These are phyloP conservation scores for Cinara cedri DNA, from an alignment of 2,888 invertebrate species.

Conservation along the genomic window DNA sequence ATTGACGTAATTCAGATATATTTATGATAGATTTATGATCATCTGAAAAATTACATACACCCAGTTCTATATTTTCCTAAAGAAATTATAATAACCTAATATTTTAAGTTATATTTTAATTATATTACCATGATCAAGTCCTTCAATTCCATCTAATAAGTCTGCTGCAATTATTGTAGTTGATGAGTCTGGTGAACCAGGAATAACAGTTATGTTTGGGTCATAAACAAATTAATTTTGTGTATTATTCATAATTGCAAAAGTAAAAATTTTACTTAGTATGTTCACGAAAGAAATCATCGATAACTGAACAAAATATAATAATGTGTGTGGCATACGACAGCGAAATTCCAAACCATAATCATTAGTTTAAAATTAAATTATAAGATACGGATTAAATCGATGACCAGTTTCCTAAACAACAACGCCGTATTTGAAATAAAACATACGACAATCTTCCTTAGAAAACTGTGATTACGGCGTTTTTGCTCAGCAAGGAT, in stretches of 20 bases:
- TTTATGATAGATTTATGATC: background rate
- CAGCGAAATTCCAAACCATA: background rate
- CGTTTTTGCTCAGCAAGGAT: background rate
- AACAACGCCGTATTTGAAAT: background rate
- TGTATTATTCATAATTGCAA: background rate
- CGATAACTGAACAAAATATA: slow-evolving; percentile 1
- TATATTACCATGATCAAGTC: slow-evolving; percentile 7
- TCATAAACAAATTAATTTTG: background rate
- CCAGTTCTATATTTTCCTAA: background rate
- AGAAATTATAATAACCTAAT: background rate
- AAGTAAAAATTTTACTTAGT: too few relatives aligned
- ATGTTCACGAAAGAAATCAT: background rate
- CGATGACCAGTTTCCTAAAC: background rate
- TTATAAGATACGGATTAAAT: background rate
- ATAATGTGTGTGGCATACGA: background rate
- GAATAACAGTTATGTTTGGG: background rate
- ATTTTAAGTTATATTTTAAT: slow-evolving; percentile 3
- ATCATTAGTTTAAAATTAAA: slow-evolving; percentile 9
- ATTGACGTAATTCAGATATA: background rate
- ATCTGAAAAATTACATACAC: slow-evolving; percentile 13
- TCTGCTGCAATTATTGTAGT: background rate
- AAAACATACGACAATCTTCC: background rate
- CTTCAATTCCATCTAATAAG: slow-evolving; percentile 5
- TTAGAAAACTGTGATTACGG: background rate
- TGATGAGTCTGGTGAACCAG: background rate